phyloP scores from a whole-genome alignment of 2,888 invertebrate species.

The Mamestra brassicae region DNA sequence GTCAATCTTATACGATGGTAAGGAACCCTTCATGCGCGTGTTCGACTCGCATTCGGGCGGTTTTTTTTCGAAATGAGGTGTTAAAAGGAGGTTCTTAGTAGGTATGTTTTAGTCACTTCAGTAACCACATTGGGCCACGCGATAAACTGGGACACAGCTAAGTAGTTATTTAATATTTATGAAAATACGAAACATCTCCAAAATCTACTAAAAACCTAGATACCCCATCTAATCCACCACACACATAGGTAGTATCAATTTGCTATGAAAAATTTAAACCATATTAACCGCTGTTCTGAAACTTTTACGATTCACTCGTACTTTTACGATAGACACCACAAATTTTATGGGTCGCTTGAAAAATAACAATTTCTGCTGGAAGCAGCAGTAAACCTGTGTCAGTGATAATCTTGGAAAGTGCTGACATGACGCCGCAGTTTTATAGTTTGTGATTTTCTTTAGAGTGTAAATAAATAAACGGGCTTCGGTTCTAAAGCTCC shows the following conservation, averaged over 20 bases:
- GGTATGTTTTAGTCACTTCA: too few relatives aligned
- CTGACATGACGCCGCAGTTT: constrained; percentile 32
- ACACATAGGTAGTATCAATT: constrained; percentile 48
- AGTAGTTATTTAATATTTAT: neutral
- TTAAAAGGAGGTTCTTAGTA: too few relatives aligned
- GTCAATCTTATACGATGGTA: too few relatives aligned
- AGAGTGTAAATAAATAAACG: constrained; percentile 46
- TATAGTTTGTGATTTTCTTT: constrained; percentile 46
- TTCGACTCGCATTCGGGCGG: too few relatives aligned
- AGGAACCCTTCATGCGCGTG: too few relatives aligned
- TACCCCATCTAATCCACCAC: neutral
- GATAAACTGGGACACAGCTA: too few relatives aligned
- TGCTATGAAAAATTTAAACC: constrained; percentile 65
- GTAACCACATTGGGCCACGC: too few relatives aligned
- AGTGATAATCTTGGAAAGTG: constrained; percentile 57
- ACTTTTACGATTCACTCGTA: constrained; percentile 54
- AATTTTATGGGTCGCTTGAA: constrained; percentile 57
- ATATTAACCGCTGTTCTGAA: constrained; percentile 31
- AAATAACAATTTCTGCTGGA: constrained; percentile 62
- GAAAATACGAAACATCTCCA: neutral
- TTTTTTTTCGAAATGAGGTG: too few relatives aligned
- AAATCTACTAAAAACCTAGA: neutral
- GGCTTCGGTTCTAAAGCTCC: constrained; percentile 17
- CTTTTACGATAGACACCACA: constrained; percentile 48
- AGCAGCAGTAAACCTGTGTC: constrained; percentile 42